Evolutionary conservation across 2,113 vertebrate genomes (phyloP), one percentile per base, ranked within the genome.

Genomic region (Harpagus bidentatus): DNA sequence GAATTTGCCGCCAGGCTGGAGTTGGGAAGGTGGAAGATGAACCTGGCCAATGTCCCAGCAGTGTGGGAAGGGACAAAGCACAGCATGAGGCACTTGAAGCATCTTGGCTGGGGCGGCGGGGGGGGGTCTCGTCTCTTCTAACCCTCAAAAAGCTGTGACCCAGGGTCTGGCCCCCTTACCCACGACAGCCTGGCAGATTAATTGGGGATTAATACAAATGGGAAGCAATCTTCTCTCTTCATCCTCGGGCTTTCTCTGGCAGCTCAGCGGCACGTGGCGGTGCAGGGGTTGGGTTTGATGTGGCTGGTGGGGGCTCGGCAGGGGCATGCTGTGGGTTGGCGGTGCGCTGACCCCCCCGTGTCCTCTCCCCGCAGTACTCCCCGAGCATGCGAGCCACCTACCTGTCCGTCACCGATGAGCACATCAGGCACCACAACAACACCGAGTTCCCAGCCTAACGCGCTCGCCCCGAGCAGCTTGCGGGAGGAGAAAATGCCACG

Each of bases 371-470:
- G 0, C 90, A 99, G 99, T 99, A 99, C 97, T 99, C 99, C 32
- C 99, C 99, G 45, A 99, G 98, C 97, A 99, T 99, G 99, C 98
- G 99, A 91, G 98, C 99, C 96, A 99, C 99, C 85, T 99, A 99
- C 97, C 98, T 99, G 95, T 98, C 99, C 4, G 99, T 99, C 98
- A 98, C 98, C 1, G 99, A 99, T 74, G 99, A 99, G 82, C 99
- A 98, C 88, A 61, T 97, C 63, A 96, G 99, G 97, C 99, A 97
- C 90, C 99, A 98, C 45, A 94, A 98, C 76, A 98, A 98, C 76
- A 98, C 96, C 25, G 98, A 99, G 90, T 98, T 98, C 98, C 98
- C 98, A 32, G 99, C 98, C 65, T 99, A 98, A 72, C 13, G 13
- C 7, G 6, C 78, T 48, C 4, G 1, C 22, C 77, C 72, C 13